phyloP scores from a whole-genome alignment of 2,113 vertebrate species.

The Ageneiosus marmoratus region DNA sequence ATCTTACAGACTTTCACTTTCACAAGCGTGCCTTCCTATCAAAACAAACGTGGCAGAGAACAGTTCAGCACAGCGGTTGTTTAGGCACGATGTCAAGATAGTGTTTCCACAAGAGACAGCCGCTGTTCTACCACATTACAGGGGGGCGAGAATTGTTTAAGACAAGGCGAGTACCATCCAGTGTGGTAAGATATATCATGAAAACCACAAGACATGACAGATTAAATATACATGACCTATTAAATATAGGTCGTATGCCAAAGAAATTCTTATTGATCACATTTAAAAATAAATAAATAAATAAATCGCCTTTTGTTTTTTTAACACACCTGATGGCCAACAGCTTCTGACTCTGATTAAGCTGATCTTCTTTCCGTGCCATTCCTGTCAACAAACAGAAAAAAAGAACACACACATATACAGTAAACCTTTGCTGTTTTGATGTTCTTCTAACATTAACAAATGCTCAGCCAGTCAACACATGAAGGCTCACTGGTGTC shows the following conservation, averaged over 20 bases:
- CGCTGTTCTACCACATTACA: neutral
- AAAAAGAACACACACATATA: neutral
- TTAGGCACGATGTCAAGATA: neutral
- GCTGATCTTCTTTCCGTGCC: slow-evolving; percentile 86
- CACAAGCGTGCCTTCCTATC: neutral
- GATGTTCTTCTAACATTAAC: neutral
- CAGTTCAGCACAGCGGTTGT: neutral
- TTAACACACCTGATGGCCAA: slow-evolving; percentile 85
- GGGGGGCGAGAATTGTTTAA: no score
- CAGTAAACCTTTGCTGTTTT: neutral
- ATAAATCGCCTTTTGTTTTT: neutral
- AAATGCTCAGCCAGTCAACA: neutral
- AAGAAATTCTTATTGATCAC: neutral
- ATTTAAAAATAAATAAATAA: no score
- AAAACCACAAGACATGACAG: neutral
- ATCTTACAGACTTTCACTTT: neutral
- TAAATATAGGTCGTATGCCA: neutral
- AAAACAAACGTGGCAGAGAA: neutral
- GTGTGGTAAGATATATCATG: no score
- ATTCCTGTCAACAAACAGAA: slow-evolving; percentile 75
- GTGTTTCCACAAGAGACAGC: neutral
- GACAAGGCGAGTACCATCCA: neutral
- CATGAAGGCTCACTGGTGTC: neutral
- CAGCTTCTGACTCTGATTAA: slow-evolving; percentile 84
- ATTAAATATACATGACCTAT: neutral